Conservation (phyloP, 64 coral and sea anemone genomes). For the Exaiptasia diaphana region DNA sequence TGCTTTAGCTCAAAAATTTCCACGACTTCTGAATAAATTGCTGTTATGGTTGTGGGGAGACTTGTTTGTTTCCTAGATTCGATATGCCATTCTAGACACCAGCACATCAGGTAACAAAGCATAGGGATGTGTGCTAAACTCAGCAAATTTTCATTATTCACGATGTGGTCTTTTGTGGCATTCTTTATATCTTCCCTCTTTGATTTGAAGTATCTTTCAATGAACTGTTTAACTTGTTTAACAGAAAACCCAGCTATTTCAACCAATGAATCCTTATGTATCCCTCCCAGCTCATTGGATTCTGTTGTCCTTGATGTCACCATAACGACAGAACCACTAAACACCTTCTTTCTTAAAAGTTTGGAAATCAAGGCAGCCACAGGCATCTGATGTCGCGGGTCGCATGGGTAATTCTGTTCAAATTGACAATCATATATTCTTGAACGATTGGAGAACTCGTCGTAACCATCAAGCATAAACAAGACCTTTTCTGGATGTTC, state of each 20-base stretch:
- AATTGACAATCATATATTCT: neutral
- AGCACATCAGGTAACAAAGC: constrained; percentile 14
- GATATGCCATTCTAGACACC: constrained; percentile 1
- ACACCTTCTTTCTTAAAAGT: neutral
- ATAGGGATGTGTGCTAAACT: constrained; percentile 27
- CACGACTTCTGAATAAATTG: neutral
- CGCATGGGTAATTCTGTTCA: neutral
- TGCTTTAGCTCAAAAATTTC: neutral
- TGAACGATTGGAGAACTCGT: neutral
- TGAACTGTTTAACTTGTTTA: neutral
- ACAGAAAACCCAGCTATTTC: constrained; percentile 38
- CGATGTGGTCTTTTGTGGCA: neutral
- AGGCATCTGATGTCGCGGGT: neutral
- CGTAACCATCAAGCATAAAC: constrained; percentile 29
- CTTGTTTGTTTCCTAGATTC: no score
- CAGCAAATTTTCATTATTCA: constrained; percentile 1
- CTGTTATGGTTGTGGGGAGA: neutral
- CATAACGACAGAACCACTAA: neutral
- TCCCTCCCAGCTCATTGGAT: neutral
- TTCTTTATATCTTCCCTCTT: constrained; percentile 7
- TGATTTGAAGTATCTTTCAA: constrained; percentile 10
- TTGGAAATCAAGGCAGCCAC: constrained; percentile 7
- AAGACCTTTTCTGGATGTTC: constrained; percentile 10
- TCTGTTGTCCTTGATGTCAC: constrained; percentile 14
- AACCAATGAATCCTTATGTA: neutral